These are phyloP conservation scores for Plecturocebus donacophilus DNA, from an alignment of 2,113 vertebrate species.

Conservation along the genomic window DNA sequence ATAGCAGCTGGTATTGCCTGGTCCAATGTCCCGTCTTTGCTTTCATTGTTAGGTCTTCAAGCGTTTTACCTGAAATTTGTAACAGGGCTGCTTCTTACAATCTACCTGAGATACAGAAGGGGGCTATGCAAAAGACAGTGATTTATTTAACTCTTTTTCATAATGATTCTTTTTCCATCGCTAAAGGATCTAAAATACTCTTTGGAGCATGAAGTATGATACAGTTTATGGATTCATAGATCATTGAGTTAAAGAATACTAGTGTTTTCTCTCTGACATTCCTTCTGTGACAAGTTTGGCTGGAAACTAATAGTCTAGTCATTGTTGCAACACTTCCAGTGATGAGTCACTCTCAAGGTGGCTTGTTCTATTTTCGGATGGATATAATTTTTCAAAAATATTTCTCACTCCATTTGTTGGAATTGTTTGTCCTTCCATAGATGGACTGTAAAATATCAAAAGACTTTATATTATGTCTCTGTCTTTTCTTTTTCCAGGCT, in stretches of 20 bases:
- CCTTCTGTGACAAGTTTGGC: background rate
- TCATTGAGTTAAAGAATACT: background rate
- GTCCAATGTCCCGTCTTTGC: background rate
- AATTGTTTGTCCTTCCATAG: background rate
- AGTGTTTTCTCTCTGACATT: background rate
- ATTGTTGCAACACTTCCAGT: background rate
- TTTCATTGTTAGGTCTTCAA: background rate
- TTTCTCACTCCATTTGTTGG: background rate
- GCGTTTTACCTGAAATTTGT: background rate
- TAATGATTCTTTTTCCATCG: background rate
- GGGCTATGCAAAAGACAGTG: background rate
- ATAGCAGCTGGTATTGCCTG: background rate
- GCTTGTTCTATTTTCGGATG: background rate
- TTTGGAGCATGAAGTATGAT: constrained; percentile 32
- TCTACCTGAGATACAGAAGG: background rate
- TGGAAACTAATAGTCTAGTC: background rate
- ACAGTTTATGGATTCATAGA: background rate
- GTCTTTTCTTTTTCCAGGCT: background rate
- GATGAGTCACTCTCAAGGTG: background rate
- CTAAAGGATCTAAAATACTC: constrained; percentile 26
- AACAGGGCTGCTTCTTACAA: background rate
- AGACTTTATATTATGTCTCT: background rate
- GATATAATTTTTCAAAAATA: background rate
- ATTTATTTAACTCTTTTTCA: background rate
- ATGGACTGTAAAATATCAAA: background rate